Base-by-base conservation (phyloP, 2,113 vertebrate species). In the Nesoenas mayeri region DNA sequence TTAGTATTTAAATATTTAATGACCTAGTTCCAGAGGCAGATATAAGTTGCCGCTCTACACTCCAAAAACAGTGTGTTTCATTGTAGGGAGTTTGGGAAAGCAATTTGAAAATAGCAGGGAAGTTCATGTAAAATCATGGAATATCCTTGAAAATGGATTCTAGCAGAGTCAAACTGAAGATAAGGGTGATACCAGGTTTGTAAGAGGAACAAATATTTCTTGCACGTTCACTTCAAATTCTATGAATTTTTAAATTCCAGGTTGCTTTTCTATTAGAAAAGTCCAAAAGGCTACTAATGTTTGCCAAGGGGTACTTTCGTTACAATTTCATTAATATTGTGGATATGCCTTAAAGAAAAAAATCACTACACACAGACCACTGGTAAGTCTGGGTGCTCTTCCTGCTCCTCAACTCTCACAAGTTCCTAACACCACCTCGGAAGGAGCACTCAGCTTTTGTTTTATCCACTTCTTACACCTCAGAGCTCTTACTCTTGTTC, bases 1-100 rank as follows among this genome's bases (percentile, higher is more conserved):
- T 77, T 67, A 25, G 51, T 57, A 88, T 80, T 29, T 66, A 95
- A 79, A 83, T 71, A 60, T 71, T 96, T 93, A 93, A 81, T 50
- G 29, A 67, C 31, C 10, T 61, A 42, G 5, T n/a, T 82, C 44
- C 26, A 42, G 31, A 79, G 18, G 29, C 48, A 91, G 14, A 28
- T 50, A 66, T 18, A 10, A 50, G 31, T 51, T 93, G 40, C 58
- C 95, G 56, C 12, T 73, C 83, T 42, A 64, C 50, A 72, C 34
- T 10, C 22, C 50, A 10, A 66, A 81, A 88, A 44, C n/a, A 85
- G 29, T 32, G 34, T 21, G 42, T 28, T 74, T 42, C 36, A 21
- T 12, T 7, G 14, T n/a, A 50, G 31, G 9, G 5, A 65, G 17
- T n/a, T 81, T 84, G 17, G 47, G 28, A 87, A 61, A 87, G 7